Conservation (phyloP, 2,113 vertebrate genomes). For the Chionis minor region DNA sequence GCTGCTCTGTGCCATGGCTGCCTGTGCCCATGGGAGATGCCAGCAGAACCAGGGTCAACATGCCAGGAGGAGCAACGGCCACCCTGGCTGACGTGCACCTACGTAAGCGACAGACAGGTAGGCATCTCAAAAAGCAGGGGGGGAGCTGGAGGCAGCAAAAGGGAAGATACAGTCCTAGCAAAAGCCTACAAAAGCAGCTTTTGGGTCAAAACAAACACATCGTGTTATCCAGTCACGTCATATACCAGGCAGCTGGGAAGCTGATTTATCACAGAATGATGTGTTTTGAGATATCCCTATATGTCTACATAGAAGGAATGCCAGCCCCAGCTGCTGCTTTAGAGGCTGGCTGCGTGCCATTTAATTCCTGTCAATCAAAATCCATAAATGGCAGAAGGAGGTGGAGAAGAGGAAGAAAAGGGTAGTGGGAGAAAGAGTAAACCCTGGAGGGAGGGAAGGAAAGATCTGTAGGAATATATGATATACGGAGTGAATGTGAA, state of each 20-base stretch:
- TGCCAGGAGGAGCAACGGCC: not conserved
- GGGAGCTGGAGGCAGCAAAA: not conserved
- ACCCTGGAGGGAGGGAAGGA: not conserved
- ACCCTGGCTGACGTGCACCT: not conserved
- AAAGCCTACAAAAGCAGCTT: not conserved
- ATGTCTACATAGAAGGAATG: not conserved
- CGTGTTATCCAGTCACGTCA: not conserved
- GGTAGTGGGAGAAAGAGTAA: not conserved
- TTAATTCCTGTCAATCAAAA: constrained; percentile 39
- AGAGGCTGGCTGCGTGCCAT: not conserved
- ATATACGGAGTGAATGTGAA: not conserved
- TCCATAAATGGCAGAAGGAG: constrained; percentile 31
- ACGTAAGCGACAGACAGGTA: not conserved
- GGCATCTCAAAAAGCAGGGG: not conserved
- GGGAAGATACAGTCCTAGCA: not conserved
- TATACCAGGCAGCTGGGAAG: not conserved
- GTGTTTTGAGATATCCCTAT: not conserved
- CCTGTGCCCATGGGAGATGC: not conserved
- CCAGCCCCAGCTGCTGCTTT: not conserved
- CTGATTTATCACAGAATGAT: not conserved
- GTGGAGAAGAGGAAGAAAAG: not conserved
- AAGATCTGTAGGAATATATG: constrained; percentile 24
- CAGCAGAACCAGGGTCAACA: rapidly evolving
- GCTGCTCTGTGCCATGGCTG: not conserved
- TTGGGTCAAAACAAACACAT: not conserved